These are phyloP conservation scores for Synaphobranchus kaupii DNA, from an alignment of 2,797 vertebrate species.

Conservation along the genomic window DNA sequence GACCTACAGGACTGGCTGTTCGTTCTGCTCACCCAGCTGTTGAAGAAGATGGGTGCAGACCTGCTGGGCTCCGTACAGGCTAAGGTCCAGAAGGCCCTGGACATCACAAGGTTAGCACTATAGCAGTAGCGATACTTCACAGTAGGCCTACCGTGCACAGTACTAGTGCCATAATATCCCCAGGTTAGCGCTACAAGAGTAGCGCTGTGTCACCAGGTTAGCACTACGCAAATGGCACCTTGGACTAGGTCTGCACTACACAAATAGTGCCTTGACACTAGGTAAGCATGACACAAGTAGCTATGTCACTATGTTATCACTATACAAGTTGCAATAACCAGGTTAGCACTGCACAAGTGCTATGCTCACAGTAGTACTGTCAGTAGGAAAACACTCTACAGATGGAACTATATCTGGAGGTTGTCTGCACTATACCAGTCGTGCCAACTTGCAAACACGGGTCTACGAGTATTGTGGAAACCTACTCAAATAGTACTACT, in stretches of 20 bases:
- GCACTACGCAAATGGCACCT: background rate
- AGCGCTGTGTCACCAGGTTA: background rate
- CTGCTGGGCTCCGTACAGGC: constrained; percentile 95
- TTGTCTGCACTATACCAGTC: background rate
- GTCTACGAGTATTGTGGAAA: too few species aligned
- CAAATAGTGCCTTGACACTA: too few species aligned
- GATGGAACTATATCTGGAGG: background rate
- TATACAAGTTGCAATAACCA: too few species aligned
- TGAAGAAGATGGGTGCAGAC: constrained; percentile 98
- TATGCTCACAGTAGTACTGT: background rate
- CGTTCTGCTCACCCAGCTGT: constrained; percentile 89
- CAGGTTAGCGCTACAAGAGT: background rate
- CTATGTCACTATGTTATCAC: too few species aligned
- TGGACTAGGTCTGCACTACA: too few species aligned
- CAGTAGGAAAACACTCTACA: background rate
- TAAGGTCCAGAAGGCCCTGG: constrained; percentile 95
- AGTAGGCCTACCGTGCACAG: background rate
- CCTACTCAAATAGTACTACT: too few species aligned
- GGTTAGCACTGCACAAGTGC: background rate
- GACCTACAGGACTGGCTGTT: constrained; percentile 97
- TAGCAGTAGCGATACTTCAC: background rate
- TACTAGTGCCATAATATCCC: background rate
- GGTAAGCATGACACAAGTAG: too few species aligned
- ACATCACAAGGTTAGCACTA: constrained; percentile 84
- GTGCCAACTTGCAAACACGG: background rate